Base-by-base conservation (phyloP, 2,888 invertebrate genomes). In the Argynnis bischoffii region DNA sequence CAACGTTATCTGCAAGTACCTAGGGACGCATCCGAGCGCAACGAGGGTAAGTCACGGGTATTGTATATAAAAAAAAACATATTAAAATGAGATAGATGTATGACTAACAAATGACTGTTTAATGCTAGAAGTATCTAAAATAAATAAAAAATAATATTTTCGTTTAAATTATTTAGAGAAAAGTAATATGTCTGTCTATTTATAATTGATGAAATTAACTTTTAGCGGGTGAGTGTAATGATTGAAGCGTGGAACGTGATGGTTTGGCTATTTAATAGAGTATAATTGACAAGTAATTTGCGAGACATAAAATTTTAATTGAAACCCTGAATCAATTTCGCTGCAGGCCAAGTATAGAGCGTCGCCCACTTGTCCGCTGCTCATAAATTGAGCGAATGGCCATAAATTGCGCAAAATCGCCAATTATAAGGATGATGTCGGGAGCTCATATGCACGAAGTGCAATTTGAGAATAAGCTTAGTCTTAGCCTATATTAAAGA, bases 381-480 rank as follows among this genome's bases (percentile, higher is more conserved):
- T 88, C 90, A 87, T 91, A 91, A 92, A 91, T 90, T 90, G 88
- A 85, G 78, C 75, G 85, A 84, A 88, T 89, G 86, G 88, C 88
- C 87, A 90, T 92, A 91, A 91, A 91, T 91, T 91, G 88, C 86
- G 85, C 86, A 85, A 90, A 90, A 90, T 91, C 89, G 79, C 87
- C 88, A 89, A 90, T 91, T 90, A 90, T 86, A 86, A 85, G 84
- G 84, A 86, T 86, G 87, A 87, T 88, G 87, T 86, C 82, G 79
- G 85, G 84, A 83, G 84, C 80, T 79, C 77, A 77, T 75, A 76
- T 74, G 54, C 48, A 47, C 48, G 15, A 53, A 26, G 46, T 54
- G 78, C 83, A 78, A 84, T 83, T 82, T 82, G 81, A 87, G 85
- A 86, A 81, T 83, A 80, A 83, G 84, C 84, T 81, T 80, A 79